Conservation (phyloP, 2,113 vertebrate species). For the Halichoerus grypus region DNA sequence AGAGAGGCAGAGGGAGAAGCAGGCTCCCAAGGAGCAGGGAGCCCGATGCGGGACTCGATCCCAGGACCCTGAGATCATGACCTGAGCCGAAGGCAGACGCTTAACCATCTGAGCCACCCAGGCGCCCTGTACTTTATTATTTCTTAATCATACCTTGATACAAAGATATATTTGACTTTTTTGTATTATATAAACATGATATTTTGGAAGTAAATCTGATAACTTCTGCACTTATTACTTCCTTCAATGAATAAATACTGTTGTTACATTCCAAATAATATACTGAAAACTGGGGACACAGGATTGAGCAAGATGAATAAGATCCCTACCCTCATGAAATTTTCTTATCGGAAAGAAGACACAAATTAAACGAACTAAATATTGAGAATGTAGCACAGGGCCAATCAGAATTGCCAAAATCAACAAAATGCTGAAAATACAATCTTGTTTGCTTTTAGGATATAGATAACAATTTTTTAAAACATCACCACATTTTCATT, state of each 20-base stretch:
- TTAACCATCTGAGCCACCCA: no score
- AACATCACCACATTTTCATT: background rate
- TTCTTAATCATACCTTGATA: background rate
- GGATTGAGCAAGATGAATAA: background rate
- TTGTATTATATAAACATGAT: background rate
- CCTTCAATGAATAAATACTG: background rate
- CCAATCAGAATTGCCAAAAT: background rate
- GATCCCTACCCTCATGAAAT: background rate
- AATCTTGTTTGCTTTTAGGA: background rate
- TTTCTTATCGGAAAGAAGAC: background rate
- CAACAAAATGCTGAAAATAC: background rate
- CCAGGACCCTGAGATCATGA: no score
- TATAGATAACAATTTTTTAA: background rate
- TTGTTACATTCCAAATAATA: background rate
- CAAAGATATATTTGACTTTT: background rate
- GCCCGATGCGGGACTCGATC: no score
- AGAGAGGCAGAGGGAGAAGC: no score
- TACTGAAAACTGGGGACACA: background rate
- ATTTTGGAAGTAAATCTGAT: background rate
- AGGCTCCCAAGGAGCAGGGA: no score
- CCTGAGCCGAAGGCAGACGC: no score
- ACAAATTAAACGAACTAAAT: background rate
- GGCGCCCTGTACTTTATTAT: background rate
- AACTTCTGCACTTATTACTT: background rate
- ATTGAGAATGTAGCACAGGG: background rate